Base-by-base conservation (phyloP, 2,888 invertebrate species). In the Euproctis similis region DNA sequence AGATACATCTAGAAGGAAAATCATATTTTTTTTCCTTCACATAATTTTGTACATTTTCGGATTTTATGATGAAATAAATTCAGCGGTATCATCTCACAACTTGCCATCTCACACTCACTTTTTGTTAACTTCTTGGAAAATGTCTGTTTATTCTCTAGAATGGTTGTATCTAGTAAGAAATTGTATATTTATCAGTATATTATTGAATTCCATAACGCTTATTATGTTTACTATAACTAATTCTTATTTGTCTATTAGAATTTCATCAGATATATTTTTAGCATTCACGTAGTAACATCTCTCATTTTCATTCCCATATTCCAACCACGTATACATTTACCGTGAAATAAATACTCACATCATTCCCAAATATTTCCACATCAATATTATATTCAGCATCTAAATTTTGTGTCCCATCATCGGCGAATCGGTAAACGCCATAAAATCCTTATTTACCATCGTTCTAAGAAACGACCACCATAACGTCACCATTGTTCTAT, bases 381-480 rank as follows among this genome's bases (percentile, higher is more conserved):
- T 31, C 38, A 30, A 43, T 42, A 48, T 43, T 26, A 29, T 39
- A 35, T 30, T 34, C 7, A 19, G 26, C 54, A 46, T 41, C 46
- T 45, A 58, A 46, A 67, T 62, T 59, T 62, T 57, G 59, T 49
- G 41, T 42, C 49, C 53, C 27, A 62, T 66, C 62, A 72, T 69
- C 64, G 59, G 63, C 63, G 56, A 63, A 74, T 73, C 68, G 55
- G 67, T 71, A 76, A 72, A 74, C 57, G 61, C 70, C 70, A 77
- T 80, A 78, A 77, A 81, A 71, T 66, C 59, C 60, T 59, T n/a
- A n/a, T n/a, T n/a, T 53, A 57, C 59, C 59, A 65, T 59, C 58
- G 63, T 82, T 84, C 82, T 58, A 50, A 75, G 82, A 84, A 84
- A 41, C 76, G 82, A 80, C 82, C 82, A 82, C 82, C 82, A 61